Evolutionary conservation across 2,113 vertebrate species (phyloP), one percentile per base, ranked within the genome.

Genomic region (Rhinopomastus cyanomelas): DNA sequence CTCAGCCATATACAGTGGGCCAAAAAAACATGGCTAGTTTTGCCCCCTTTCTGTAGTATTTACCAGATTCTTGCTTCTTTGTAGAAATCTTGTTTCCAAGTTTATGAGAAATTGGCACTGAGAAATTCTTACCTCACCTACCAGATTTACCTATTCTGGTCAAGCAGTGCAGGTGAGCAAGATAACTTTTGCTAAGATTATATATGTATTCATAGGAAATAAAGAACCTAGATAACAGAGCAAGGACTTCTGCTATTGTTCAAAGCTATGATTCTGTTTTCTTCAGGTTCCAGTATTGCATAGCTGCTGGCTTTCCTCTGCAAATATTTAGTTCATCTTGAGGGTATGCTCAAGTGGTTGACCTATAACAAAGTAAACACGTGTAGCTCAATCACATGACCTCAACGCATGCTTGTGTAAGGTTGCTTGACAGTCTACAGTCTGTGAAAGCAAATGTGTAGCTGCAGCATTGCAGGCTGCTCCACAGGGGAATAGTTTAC

Each of bases 291-390:
- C 87, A 61, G 89, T 91, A 64, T 61, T 75, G 94, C 89, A 96
- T 96, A 97, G 85, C 75, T 93, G 75, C 88, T 86, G 85, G 77
- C 87, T 77, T 96, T 96, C 81, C 88, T 94, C 96, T 5, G 4
- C 94, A 97, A 95, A 94, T 95, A 97, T 92, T 94, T 95, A 95
- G 96, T 95, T 97, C 96, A 97, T 71, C 81, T 88, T 94, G 94
- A 96, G 97, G 96, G 96, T 97, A 97, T 94, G 76, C 89, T 95
- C 87, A 94, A 96, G 96, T 83, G 96, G 96, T 89, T 85, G 82
- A 94, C 69, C 94, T 85, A 91, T 82, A 87, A 51, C 29, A 95
- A 95, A 95, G 94, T 96, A 97, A 97, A 97, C 95, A 97, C 76
- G 94, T 53, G 87, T 67, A 94, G 87, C 72, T 95, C 90, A 48